These are phyloP conservation scores for Labia minor DNA, from an alignment of 2,888 invertebrate species.

Conservation along the genomic window DNA sequence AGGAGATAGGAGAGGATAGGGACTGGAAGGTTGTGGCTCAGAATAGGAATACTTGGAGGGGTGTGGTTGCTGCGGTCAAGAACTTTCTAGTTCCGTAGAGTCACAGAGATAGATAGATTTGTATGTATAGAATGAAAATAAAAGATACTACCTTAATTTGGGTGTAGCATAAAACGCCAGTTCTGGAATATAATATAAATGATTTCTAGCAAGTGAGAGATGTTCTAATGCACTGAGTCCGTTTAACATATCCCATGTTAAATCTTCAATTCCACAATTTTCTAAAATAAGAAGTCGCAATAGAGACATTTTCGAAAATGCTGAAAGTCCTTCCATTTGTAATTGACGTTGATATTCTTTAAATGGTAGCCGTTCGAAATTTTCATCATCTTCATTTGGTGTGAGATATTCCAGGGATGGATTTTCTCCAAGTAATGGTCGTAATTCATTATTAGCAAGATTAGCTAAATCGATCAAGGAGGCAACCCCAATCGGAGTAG, in stretches of 20 bases:
- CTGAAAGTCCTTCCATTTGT: slow-evolving; percentile 36
- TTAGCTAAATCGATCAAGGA: neutral
- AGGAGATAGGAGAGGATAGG: too few relatives aligned
- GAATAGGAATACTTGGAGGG: too few relatives aligned
- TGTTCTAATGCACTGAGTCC: slow-evolving; percentile 48
- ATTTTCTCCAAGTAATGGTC: neutral
- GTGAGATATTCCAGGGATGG: slow-evolving; percentile 23
- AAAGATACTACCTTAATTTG: slow-evolving; percentile 34
- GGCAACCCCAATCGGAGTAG: neutral
- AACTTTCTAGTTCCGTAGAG: too few relatives aligned
- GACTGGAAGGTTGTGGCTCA: too few relatives aligned
- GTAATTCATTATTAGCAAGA: neutral
- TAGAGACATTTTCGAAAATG: slow-evolving; percentile 42
- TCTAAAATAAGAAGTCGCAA: slow-evolving; percentile 49
- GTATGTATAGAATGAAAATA: too few relatives aligned
- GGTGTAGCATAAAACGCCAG: slow-evolving; percentile 58
- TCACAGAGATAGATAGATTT: too few relatives aligned
- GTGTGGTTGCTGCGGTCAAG: too few relatives aligned
- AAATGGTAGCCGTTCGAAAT: slow-evolving; percentile 49
- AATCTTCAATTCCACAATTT: slow-evolving; percentile 47
- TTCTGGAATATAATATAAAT: slow-evolving; percentile 51
- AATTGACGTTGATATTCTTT: slow-evolving; percentile 47
- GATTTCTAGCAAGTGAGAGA: slow-evolving; percentile 52
- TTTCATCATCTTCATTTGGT: slow-evolving; percentile 30
- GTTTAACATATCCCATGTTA: slow-evolving; percentile 59